phyloP scores from a whole-genome alignment of 2,113 vertebrate species.

The Melanocharis versteri region DNA sequence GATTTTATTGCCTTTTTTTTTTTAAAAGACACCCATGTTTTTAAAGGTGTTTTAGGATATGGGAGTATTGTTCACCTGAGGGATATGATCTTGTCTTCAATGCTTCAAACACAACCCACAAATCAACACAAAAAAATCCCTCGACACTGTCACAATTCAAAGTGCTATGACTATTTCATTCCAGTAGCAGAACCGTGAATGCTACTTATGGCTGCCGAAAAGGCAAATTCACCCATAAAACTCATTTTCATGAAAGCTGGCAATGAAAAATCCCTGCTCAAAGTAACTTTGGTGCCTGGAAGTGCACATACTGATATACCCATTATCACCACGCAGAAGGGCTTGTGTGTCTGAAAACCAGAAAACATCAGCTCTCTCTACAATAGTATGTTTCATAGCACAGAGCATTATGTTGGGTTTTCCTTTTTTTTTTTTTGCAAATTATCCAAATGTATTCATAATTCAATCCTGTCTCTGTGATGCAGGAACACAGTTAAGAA shows the following conservation, averaged over 20 bases:
- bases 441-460: neutral
- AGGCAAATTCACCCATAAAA: conserved; percentile 11
- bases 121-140: conserved; percentile 30
- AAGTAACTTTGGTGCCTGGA: conserved; percentile 11
- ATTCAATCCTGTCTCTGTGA: neutral
- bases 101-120: conserved; percentile 19
- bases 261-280: neutral
- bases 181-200: conserved; percentile 30
- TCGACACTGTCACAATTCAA: neutral
- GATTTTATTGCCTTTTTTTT: conserved; percentile 63
- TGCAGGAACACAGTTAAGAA: neutral
- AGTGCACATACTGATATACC: neutral
- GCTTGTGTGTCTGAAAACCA: neutral
- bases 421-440: neutral
- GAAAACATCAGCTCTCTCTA: neutral
- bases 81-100: conserved; percentile 45
- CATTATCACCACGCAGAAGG: neutral
- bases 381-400: neutral
- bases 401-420: neutral
- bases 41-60: conserved; percentile 51
- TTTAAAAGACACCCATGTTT: conserved; percentile 33
- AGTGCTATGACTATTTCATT: conserved; percentile 15
- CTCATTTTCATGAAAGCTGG: conserved; percentile 4
- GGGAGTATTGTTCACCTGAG: conserved; percentile 55
- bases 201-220: conserved; percentile 17